Evolutionary conservation across 2,113 vertebrate genomes (phyloP).

Genomic region (Bubo bubo): DNA sequence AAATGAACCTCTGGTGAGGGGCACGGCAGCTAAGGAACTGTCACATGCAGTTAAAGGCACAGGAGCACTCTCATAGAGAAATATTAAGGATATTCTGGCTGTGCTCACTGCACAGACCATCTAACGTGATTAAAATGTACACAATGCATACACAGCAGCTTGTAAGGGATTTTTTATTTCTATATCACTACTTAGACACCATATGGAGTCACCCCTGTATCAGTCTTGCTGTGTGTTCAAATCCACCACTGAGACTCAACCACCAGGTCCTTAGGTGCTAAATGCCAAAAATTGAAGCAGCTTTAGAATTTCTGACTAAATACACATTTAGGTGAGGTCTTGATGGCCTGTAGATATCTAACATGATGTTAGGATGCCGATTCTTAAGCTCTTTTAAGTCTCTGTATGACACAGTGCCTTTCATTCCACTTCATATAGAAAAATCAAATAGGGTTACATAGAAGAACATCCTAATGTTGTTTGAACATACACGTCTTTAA

Average conservation of each 20-base stretch:
- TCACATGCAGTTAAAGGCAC: not conserved
- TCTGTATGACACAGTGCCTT: not conserved
- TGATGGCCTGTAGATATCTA: not conserved
- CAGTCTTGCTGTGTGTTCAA: not conserved
- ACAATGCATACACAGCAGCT: not conserved
- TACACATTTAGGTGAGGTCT: not conserved
- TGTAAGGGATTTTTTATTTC: not conserved
- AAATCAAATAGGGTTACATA: not conserved
- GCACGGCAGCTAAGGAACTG: not conserved
- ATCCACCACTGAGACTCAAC: not conserved
- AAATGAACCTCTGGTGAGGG: conserved; percentile 45
- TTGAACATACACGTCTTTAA: not conserved
- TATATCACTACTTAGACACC: not conserved
- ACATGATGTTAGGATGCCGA: not conserved
- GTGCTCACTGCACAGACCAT: not conserved
- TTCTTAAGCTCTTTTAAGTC: not conserved
- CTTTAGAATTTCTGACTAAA: not conserved
- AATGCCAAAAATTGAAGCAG: not conserved
- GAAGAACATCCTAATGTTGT: not conserved
- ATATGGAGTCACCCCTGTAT: not conserved
- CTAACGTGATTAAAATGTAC: not conserved
- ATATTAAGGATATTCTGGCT: not conserved
- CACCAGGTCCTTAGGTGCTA: not conserved
- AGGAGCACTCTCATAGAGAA: not conserved
- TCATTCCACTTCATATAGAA: not conserved